Base-by-base conservation (phyloP, 2,888 invertebrate genomes). In the Heteropelma amictum region DNA sequence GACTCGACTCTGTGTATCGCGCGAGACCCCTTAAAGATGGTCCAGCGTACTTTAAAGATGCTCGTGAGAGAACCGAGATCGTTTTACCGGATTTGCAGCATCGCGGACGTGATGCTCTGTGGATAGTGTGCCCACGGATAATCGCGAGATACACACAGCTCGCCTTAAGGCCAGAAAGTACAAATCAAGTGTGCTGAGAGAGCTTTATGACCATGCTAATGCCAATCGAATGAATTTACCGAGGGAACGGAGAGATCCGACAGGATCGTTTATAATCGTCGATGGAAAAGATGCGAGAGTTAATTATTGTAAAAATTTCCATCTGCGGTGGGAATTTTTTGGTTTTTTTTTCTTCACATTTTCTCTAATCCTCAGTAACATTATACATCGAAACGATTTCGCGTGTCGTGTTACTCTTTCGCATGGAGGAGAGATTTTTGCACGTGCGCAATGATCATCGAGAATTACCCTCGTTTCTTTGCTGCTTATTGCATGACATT, bases 331-430 rank as follows among this genome's bases (percentile, higher is more conserved):
- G n/a, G n/a, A n/a, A n/a, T n/a, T n/a, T n/a, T n/a, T n/a, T 78
- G 51, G 6, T 17, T 5, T 1, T 53, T 76, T 68, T 80, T 80
- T 72, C 56, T 65, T n/a, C n/a, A n/a, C n/a, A 58, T 58, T 51
- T 38, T 47, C 42, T 61, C 67, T 82, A 81, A 85, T 86, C 86
- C 84, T 79, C 69, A 76, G 87, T 87, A 86, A 87, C 83, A 68
- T 79, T 78, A 87, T 82, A 85, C 82, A 75, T 81, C 77, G 82
- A 83, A 86, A 83, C 81, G 85, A 87, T 86, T 87, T 87, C 83
- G 82, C 86, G 84, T 86, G 82, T 87, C 83, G 79, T 79, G 81
- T 87, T 86, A 83, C 86, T 79, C 80, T 79, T 81, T 82, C 80
- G 79, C 79, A 78, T 75, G 65, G 45, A 42, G 40, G 35, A 21